Evolutionary conservation across 2,797 vertebrate species (phyloP), one percentile per base, ranked within the genome.

Genomic region (Ctenopoma multispine): DNA sequence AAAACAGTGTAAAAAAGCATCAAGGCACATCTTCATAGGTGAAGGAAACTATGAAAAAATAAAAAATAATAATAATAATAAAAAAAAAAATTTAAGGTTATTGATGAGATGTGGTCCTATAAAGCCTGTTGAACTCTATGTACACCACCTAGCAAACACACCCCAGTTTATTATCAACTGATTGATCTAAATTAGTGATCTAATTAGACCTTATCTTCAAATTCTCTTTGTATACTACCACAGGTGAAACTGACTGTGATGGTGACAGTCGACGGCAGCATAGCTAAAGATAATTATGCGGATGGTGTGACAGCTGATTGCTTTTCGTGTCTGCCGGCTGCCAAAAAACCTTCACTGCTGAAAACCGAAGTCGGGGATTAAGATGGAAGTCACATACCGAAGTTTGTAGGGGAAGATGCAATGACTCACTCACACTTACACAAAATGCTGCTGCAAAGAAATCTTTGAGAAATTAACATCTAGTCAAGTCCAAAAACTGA

Each of bases 251-350:
- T 57, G 57, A 53, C 65, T 9, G 27, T 31, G 63, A 81, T 56
- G 63, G 72, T 72, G 87, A 85, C 51, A 55, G 86, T 89, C 79
- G 76, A 83, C 65, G 70, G 67, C 62, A 66, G 64, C 55, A 3
- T 29, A 40, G 69, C 63, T 63, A 66, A 11, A 71, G 62, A 50
- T 83, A 66, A 57, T 75, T 58, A 72, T 67, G 68, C 85, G 73
- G 83, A 75, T 80, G 60, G 67, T 9, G 44, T 82, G 74, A 83
- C 74, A 86, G 82, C 73, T 69, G 81, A 86, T 36, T 55, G 72
- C 65, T 83, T 89, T 87, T 83, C 81, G 69, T 77, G 84, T 80
- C 70, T 36, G 24, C 63, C 55, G 69, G 54, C 74, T 84, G 85
- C 83, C 80, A 86, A 85, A 83, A 69, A 78, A 38, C 34, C 59